phyloP scores from a whole-genome alignment of 2,888 invertebrate species.

The Brenthis ino region DNA sequence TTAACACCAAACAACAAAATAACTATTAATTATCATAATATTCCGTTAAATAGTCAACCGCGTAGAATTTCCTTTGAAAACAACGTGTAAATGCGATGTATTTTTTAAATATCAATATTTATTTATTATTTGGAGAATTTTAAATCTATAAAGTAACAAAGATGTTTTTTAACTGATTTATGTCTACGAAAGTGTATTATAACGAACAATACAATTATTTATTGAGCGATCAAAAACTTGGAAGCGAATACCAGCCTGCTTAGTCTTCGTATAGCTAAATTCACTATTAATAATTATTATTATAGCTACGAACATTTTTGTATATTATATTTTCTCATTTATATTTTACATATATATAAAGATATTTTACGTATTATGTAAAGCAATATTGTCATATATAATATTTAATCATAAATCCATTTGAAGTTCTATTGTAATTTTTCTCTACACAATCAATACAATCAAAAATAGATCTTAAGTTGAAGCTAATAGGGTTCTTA shows the following conservation, averaged over 20 bases:
- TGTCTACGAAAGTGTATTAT: too few species aligned
- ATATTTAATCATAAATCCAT: too few species aligned
- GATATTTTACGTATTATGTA: too few species aligned
- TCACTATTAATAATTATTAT: background rate
- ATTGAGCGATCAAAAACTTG: too few species aligned
- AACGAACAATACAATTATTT: too few species aligned
- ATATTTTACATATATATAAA: conserved; percentile 3
- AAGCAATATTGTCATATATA: too few species aligned
- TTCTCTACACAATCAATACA: background rate
- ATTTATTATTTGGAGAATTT: too few species aligned
- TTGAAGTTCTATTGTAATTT: background rate
- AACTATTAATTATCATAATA: background rate
- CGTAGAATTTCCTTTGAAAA: background rate
- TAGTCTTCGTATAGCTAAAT: too few species aligned
- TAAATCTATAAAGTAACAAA: too few species aligned
- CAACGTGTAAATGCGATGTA: background rate
- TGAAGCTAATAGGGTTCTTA: background rate
- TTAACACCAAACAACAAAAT: background rate
- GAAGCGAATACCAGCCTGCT: too few species aligned
- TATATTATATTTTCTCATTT: background rate
- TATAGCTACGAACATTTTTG: conserved; percentile 2
- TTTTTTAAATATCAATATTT: background rate
- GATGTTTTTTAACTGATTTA: too few species aligned
- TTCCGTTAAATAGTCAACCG: conserved; percentile 7
- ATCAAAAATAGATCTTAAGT: conserved; percentile 3